Percentiles rank a stretch among this genome's conserved stretches.
Conservation (phyloP, 2,113 vertebrate species). For the Rousettus leschenaultii region DNA sequence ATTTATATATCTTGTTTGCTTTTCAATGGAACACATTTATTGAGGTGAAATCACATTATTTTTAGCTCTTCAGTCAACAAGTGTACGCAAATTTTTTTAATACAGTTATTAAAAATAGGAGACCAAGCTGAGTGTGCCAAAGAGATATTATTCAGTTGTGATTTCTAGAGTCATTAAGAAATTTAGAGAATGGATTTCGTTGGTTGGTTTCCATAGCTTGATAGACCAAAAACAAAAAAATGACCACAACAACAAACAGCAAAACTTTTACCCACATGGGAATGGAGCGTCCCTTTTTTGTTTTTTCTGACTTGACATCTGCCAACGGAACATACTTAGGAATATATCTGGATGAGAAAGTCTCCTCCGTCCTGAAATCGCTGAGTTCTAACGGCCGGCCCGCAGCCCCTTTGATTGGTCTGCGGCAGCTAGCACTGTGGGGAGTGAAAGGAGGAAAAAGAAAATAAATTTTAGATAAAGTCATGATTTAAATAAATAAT, state of each 20-base stretch:
- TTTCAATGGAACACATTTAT: conserved; percentile 78
- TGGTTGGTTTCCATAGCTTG: conserved; percentile 96
- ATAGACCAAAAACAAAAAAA: conserved; percentile 92
- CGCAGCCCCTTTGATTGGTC: conserved; percentile 94
- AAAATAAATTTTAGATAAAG: conserved; percentile 29
- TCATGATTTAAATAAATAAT: background rate
- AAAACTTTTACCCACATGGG: conserved; percentile 93
- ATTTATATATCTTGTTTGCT: conserved; percentile 74
- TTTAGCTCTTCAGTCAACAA: conserved; percentile 81
- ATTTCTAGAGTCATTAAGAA: background rate
- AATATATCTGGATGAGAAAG: conserved; percentile 81
- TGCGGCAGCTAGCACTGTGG: conserved; percentile 92
- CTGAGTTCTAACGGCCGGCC: conserved; percentile 85
- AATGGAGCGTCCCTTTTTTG: conserved; percentile 81
- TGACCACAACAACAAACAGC: conserved; percentile 83
- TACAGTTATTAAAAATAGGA: conserved; percentile 83
- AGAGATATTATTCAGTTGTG: conserved; percentile 75
- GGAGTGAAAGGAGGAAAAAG: conserved; percentile 26
- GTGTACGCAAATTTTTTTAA: conserved; percentile 78
- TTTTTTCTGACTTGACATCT: conserved; percentile 80
- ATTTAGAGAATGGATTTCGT: conserved; percentile 84
- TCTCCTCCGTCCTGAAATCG: conserved; percentile 86
- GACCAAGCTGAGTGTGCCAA: conserved; percentile 79
- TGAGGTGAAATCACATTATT: conserved; percentile 81
- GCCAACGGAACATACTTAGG: conserved; percentile 80